Evolutionary conservation across 64 coral and sea anemone genomes (phyloP), one percentile per base, ranked within the genome.

Genomic region (Pachyseris speciosa): DNA sequence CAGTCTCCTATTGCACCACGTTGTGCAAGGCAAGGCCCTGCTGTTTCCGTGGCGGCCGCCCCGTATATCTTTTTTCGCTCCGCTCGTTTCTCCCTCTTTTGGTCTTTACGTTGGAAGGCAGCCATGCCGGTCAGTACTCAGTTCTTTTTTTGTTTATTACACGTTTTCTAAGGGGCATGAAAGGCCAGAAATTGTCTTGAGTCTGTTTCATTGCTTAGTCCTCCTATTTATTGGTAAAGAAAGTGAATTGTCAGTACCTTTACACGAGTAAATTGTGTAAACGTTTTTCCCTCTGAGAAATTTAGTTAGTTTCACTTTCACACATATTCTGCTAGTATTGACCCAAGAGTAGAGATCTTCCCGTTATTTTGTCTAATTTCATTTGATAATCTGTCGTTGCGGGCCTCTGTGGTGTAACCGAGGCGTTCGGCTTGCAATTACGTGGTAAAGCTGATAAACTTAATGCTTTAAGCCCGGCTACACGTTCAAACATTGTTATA

Each of bases 61-160:
- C 94, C 94, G 20, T 15, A 92, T 80, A 95, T 95, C 43, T 40
- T 55, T 64, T 75, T 65, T 67, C 94, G 72, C 88, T 72, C 72
- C 52, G 25, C 78, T 85, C 64, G 31, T 43, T 75, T 85, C 75
- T 76, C 27, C 83, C 84, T 85, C 84, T 85, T 95, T 92, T 96
- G 85, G 90, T 92, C 86, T 80, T 94, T 76, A 43, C 70, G 76
- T 90, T 91, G 68, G 69, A 86, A 84, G 43, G 74, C 43, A 69
- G 60, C 83, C 51, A 96, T 96, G 94, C 85, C 90, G 94, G 94
- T 96, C 51, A 79, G 94, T 89, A 22, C 3, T n/a, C 7, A 2
- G 1, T 30, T 9, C 55, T 13, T 32, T 66, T 45, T 87, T 7
- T 44, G 45, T 69, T 32, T 60, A 25, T 52, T 55, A 15, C 16